Conservation (phyloP, 2,888 invertebrate genomes). For the Keiferia lycopersicella region DNA sequence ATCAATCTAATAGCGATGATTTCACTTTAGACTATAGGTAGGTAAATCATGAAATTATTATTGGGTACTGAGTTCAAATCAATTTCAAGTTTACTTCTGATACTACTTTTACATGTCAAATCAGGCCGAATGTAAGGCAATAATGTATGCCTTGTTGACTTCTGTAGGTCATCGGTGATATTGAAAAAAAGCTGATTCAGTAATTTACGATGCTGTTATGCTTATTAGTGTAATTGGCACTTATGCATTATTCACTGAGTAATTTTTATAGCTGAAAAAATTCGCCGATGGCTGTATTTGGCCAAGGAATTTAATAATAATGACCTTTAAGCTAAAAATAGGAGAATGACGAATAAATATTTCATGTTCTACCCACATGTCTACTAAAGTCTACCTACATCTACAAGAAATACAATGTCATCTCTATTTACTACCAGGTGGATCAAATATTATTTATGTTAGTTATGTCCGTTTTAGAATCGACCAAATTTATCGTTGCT, state of each 20-base stretch:
- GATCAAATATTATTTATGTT: no score
- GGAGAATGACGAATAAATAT: background rate
- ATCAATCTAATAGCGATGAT: no score
- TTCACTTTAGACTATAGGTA: no score
- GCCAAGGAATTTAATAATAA: slow-evolving; percentile 27
- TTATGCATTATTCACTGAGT: slow-evolving; percentile 21
- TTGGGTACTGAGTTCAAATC: no score
- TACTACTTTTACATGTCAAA: no score
- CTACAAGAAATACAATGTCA: no score
- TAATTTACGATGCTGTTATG: slow-evolving; percentile 21
- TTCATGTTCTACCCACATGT: background rate
- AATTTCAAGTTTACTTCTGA: no score
- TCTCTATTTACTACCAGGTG: no score
- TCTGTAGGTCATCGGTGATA: slow-evolving; percentile 36
- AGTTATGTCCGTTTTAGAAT: no score
- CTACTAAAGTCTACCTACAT: background rate
- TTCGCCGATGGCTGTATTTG: slow-evolving; percentile 14
- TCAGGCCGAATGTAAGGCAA: background rate
- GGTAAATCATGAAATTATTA: no score
- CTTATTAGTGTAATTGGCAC: slow-evolving; percentile 24
- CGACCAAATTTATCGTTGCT: no score
- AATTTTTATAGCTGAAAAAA: slow-evolving; percentile 16
- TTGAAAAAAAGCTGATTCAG: slow-evolving; percentile 27
- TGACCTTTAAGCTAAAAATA: slow-evolving; percentile 17
- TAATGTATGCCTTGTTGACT: slow-evolving; percentile 35